Conservation (phyloP, 1,140 invertebrate species). For the Zaprionus capensis region DNA sequence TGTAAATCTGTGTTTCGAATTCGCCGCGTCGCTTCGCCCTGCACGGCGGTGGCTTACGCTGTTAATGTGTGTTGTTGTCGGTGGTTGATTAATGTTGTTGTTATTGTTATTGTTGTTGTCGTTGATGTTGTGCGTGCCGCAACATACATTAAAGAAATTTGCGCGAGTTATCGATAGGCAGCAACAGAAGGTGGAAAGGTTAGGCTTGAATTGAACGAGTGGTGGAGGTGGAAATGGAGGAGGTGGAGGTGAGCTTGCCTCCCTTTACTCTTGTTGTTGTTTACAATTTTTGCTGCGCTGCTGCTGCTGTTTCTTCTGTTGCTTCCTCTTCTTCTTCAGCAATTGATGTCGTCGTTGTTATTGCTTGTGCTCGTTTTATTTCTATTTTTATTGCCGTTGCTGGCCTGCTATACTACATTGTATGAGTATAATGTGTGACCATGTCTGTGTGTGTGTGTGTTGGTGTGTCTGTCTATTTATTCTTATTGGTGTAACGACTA, state of each 20-base stretch:
- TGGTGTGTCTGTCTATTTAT: slow-evolving; percentile 31
- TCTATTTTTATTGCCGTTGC: slow-evolving; percentile 55
- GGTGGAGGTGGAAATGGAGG: neutral
- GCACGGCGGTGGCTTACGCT: slow-evolving; percentile 22
- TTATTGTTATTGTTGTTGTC: slow-evolving; percentile 9
- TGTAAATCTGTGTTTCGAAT: slow-evolving; percentile 67
- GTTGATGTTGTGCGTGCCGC: slow-evolving; percentile 53
- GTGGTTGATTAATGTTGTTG: slow-evolving; percentile 38
- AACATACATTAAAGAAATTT: slow-evolving; percentile 45
- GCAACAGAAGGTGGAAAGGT: neutral
- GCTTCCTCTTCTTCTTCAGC: slow-evolving; percentile 23
- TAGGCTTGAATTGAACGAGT: neutral
- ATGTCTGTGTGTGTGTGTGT: slow-evolving; percentile 11
- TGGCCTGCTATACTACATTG: slow-evolving; percentile 34
- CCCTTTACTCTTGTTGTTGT: slow-evolving; percentile 1
- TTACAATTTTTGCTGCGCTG: slow-evolving; percentile 15
- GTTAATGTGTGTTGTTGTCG: slow-evolving; percentile 27
- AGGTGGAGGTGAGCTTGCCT: neutral
- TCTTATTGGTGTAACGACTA: slow-evolving; percentile 51
- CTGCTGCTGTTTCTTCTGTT: slow-evolving; percentile 14
- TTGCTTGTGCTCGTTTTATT: slow-evolving; percentile 50
- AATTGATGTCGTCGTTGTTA: slow-evolving; percentile 53
- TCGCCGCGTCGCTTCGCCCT: slow-evolving; percentile 21
- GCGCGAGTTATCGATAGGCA: slow-evolving; percentile 4
- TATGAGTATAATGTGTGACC: neutral